These are phyloP conservation scores for Oenanthe melanoleuca DNA, from an alignment of 2,113 vertebrate species.

Conservation along the genomic window DNA sequence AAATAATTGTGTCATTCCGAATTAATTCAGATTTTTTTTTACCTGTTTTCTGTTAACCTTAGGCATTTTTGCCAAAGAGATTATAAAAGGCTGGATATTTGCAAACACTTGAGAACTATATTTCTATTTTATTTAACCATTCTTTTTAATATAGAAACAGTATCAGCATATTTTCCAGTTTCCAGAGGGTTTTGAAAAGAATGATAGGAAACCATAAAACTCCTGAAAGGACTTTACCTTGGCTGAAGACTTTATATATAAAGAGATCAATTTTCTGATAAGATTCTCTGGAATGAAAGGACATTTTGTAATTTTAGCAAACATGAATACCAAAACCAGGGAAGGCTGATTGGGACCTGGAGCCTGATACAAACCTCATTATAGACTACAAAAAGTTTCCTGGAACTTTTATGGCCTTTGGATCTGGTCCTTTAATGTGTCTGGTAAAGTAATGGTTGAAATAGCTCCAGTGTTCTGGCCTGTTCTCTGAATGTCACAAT, in stretches of 20 bases:
- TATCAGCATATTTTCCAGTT: conserved; percentile 72
- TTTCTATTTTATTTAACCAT: conserved; percentile 50
- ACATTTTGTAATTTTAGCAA: conserved; percentile 75
- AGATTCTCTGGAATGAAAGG: conserved; percentile 67
- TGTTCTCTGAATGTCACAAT: neutral
- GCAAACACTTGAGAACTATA: conserved; percentile 5
- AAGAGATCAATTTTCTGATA: conserved; percentile 82
- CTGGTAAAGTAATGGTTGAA: conserved; percentile 34
- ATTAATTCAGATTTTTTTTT: conserved; percentile 15
- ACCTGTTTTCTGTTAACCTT: conserved; percentile 59
- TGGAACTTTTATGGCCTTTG: conserved; percentile 22
- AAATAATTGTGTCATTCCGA: conserved; percentile 55
- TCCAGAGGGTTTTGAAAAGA: conserved; percentile 62
- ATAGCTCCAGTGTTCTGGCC: conserved; percentile 2
- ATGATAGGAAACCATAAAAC: conserved; percentile 48
- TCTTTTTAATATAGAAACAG: conserved; percentile 40
- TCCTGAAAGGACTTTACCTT: conserved; percentile 60
- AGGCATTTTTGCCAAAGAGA: conserved; percentile 18
- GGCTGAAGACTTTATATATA: conserved; percentile 63
- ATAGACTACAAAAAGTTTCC: conserved; percentile 33
- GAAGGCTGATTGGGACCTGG: conserved; percentile 1
- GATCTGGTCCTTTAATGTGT: neutral
- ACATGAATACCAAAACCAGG: conserved; percentile 60
- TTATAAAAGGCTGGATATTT: neutral
- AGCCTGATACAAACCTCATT: conserved; percentile 38